A percentile compares a stretch with the other conserved stretches of the same genome.
Conservation (phyloP, 2,797 vertebrate genomes). For the Rhinella marina region DNA sequence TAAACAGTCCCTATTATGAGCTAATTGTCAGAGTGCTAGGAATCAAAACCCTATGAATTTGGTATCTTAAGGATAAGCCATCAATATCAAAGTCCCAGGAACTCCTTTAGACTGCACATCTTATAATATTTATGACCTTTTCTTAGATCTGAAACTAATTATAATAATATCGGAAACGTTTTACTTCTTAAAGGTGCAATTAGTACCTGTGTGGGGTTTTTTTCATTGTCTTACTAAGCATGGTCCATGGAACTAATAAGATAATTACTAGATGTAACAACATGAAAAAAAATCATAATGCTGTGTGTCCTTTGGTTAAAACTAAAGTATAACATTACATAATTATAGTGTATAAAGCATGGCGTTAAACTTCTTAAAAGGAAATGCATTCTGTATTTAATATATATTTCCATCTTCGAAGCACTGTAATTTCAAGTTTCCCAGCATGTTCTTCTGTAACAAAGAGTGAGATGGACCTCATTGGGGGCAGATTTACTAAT, state of each 20-base stretch:
- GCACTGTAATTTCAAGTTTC: neutral
- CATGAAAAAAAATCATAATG: neutral
- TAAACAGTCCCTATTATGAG: too few relatives aligned
- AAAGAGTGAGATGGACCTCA: neutral
- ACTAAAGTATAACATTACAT: neutral
- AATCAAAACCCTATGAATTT: too few relatives aligned
- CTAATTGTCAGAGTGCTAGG: too few relatives aligned
- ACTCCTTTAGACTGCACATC: too few relatives aligned
- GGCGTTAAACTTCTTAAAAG: neutral
- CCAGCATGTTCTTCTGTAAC: neutral
- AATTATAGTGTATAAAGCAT: neutral
- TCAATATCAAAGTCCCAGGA: too few relatives aligned
- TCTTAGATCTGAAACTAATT: neutral
- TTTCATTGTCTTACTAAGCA: neutral
- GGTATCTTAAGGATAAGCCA: too few relatives aligned
- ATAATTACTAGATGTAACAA: neutral
- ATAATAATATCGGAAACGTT: neutral
- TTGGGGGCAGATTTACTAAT: too few relatives aligned
- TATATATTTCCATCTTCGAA: neutral
- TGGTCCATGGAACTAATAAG: neutral
- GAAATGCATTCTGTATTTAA: neutral
- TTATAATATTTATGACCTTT: neutral
- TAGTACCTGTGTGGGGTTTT: neutral
- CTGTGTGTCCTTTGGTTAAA: neutral
- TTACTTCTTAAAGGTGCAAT: neutral